These are phyloP conservation scores for Drosophila buzzatii DNA, from an alignment of 2,888 invertebrate species.

Conservation along the genomic window DNA sequence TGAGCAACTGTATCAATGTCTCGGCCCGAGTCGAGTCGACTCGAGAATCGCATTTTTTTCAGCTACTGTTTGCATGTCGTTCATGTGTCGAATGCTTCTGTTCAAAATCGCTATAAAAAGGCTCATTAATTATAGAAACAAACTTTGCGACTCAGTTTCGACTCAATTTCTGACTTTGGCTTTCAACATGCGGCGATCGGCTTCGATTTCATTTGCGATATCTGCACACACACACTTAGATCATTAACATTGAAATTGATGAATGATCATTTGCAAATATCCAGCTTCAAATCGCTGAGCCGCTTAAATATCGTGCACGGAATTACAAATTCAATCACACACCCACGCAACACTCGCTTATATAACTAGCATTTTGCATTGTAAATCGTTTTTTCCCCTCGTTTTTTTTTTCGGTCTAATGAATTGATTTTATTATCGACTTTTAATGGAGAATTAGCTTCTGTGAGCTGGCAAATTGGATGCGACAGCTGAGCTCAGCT, in stretches of 20 bases:
- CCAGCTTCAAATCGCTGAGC: conserved; percentile 22
- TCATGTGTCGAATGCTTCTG: conserved; percentile 27
- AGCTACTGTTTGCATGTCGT: conserved; percentile 59
- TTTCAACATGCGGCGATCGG: conserved; percentile 1
- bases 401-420: conserved; percentile 29
- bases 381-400: conserved; percentile 25
- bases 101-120: conserved; percentile 53
- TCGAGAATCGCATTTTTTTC: conserved; percentile 36
- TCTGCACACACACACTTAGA: conserved; percentile 26
- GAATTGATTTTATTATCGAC: conserved; percentile 26
- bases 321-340: conserved; percentile 47
- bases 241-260: conserved; percentile 67
- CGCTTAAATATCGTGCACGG: conserved; percentile 46
- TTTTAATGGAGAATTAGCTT: conserved; percentile 32
- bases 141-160: conserved; percentile 36
- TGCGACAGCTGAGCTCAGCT: neutral
- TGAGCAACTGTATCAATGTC: conserved; percentile 17
- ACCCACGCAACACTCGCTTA: conserved; percentile 32
- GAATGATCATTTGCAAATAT: conserved; percentile 63
- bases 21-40: conserved; percentile 14
- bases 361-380: conserved; percentile 60
- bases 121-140: conserved; percentile 66
- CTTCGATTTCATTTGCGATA: conserved; percentile 39
- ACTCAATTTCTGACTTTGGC: neutral
- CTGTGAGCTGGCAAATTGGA: neutral